phyloP scores from a whole-genome alignment of 2,113 vertebrate species.

The Sminthopsis crassicaudata region DNA sequence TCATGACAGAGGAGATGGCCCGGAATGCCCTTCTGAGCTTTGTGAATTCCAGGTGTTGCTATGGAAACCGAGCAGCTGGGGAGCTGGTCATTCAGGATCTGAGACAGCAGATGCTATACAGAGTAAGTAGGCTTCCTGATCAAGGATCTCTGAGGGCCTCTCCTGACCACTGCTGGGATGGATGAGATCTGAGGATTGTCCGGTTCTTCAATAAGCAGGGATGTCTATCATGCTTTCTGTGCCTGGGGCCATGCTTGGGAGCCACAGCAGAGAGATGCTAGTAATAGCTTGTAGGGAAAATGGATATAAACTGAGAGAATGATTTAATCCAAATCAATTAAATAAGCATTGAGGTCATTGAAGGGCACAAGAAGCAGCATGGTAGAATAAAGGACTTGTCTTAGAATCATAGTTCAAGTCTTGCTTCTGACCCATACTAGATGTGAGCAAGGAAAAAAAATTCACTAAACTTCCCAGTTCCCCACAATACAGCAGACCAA shows the following conservation, averaged over 20 bases:
- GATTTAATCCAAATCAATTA: neutral
- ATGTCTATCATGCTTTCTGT: neutral
- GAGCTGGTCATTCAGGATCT: constrained; percentile 87
- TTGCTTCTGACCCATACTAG: neutral
- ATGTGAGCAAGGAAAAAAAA: neutral
- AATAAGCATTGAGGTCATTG: neutral
- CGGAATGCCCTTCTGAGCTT: constrained; percentile 86
- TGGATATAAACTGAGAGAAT: neutral
- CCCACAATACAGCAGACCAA: neutral
- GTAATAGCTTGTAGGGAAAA: neutral
- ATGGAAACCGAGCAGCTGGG: constrained; percentile 83
- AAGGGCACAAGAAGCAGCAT: neutral
- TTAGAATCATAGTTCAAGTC: neutral
- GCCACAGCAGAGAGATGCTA: neutral
- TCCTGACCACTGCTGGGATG: neutral
- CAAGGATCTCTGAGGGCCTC: neutral
- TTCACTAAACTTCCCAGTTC: neutral
- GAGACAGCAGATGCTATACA: constrained; percentile 82
- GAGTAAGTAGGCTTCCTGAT: constrained; percentile 76
- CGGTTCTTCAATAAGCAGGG: neutral
- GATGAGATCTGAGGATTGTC: neutral
- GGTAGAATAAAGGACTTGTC: neutral
- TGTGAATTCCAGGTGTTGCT: constrained; percentile 85
- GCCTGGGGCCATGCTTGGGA: neutral
- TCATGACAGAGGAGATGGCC: constrained; percentile 86